Evolutionary conservation across 2,113 vertebrate species (phyloP), one percentile per base, ranked within the genome.

Genomic region (Ammodytes marinus): DNA sequence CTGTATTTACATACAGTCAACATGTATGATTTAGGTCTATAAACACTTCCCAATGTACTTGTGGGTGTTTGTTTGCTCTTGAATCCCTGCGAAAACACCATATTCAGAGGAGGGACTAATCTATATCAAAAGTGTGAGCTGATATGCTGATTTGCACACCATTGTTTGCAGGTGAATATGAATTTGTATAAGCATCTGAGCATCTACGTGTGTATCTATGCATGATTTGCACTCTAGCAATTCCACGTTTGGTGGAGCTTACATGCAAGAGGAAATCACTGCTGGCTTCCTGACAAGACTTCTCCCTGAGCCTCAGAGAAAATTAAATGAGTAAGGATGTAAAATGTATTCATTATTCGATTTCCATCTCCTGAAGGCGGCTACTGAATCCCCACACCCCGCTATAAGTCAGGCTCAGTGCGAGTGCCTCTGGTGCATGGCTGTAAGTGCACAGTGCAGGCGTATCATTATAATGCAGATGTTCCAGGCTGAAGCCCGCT

Each of bases 401-500:
- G 17, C 68, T 77, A 42, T 43, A 83, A 74, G 27, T 27, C 86
- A 52, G 74, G 82, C 76, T 67, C 52, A 71, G 57, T 78, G 83
- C 2, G 37, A 85, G 77, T 55, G 83, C 67, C 83, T 27, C 66
- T 39, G 81, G 81, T 64, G 64, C 86, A 66, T 59, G 87, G 69
- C 92, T 71, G 8, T 90, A 88, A 92, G 86, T 88, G 83, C 86
- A 88, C 81, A 90, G 78, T 85, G 91, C 85, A 1, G 75, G 90
- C 89, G 71, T 92, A 89, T 95, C 54, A n/a, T 85, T 93, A 89
- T 89, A 89, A 85, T 94, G 89, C 90, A 94, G 92, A 94, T 94
- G 90, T 90, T 87, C 83, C 71, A 17, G 4, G 78, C 53, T 55
- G 61, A 63, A 40, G 58, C 14, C 9, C 5, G 11, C 17, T 72